Percentiles rank a stretch among this genome's conserved stretches.
These are phyloP conservation scores for Bambusicola thoracicus DNA, from an alignment of 2,113 vertebrate species.

Conservation along the genomic window DNA sequence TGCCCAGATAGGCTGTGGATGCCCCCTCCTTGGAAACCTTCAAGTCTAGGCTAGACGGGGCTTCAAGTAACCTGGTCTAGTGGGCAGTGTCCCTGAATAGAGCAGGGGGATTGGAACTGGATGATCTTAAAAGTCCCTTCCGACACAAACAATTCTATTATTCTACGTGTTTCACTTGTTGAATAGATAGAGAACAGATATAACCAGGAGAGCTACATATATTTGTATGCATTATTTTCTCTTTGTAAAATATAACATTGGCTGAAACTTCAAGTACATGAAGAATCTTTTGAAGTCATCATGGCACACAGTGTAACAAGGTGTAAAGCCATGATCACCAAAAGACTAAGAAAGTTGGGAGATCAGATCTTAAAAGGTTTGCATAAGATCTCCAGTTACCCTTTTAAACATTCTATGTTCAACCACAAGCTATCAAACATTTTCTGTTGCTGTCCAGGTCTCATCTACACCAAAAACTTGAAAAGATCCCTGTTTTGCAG, in stretches of 20 bases:
- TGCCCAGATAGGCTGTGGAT: too few species aligned
- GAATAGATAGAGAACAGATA: not conserved
- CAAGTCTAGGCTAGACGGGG: too few species aligned
- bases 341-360: not conserved
- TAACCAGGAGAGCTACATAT: not conserved
- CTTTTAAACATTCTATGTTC: slow-evolving; percentile 18
- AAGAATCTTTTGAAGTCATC: not conserved
- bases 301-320: not conserved
- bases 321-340: not conserved
- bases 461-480: not conserved
- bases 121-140: too few species aligned
- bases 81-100: too few species aligned
- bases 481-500: slow-evolving; percentile 2
- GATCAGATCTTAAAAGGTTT: slow-evolving; percentile 1
- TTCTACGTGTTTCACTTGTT: not conserved
- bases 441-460: not conserved
- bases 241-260: not conserved
- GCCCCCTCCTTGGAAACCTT: too few species aligned
- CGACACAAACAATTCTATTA: too few species aligned
- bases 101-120: too few species aligned
- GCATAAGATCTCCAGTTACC: not conserved
- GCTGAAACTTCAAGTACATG: not conserved
- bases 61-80: too few species aligned
- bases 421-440: not conserved
- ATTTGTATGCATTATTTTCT: not conserved